Conservation (phyloP, 2,797 vertebrate genomes). For the Mormyrus hasselquistii region DNA sequence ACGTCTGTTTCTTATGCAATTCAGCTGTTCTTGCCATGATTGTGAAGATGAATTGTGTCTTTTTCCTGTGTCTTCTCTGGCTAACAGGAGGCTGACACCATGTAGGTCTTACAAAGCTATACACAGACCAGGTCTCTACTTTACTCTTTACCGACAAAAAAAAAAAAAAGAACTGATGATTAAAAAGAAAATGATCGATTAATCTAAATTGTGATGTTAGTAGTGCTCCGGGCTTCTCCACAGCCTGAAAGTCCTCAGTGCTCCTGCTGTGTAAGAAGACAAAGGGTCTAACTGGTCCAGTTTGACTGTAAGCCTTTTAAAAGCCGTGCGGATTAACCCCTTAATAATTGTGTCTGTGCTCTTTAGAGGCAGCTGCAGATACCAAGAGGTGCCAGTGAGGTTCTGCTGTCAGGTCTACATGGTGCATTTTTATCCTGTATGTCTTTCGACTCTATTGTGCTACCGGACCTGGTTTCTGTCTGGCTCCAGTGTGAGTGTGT, state of each 20-base stretch:
- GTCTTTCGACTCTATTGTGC: neutral
- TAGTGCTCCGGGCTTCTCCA: neutral
- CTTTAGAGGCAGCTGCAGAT: neutral
- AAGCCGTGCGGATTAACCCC: neutral
- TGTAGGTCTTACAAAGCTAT: neutral
- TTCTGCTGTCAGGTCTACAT: neutral
- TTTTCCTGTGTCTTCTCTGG: neutral
- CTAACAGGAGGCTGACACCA: neutral
- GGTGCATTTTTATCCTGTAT: neutral
- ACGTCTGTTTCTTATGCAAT: neutral
- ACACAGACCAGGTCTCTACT: neutral
- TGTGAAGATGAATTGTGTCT: neutral
- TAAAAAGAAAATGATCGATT: neutral
- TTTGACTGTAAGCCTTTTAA: neutral
- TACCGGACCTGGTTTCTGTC: neutral
- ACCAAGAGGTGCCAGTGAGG: neutral
- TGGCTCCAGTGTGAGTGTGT: neutral
- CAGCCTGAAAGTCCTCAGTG: neutral
- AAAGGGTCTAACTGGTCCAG: neutral
- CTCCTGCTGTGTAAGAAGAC: neutral
- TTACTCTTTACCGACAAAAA: neutral
- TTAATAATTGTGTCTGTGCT: neutral
- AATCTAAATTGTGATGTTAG: neutral
- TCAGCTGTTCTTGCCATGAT: neutral
- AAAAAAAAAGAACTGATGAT: neutral